A percentile compares a stretch with the other conserved stretches of the same genome.
phyloP scores from a whole-genome alignment of 2,797 vertebrate species.

The Takifugu ocellatus region DNA sequence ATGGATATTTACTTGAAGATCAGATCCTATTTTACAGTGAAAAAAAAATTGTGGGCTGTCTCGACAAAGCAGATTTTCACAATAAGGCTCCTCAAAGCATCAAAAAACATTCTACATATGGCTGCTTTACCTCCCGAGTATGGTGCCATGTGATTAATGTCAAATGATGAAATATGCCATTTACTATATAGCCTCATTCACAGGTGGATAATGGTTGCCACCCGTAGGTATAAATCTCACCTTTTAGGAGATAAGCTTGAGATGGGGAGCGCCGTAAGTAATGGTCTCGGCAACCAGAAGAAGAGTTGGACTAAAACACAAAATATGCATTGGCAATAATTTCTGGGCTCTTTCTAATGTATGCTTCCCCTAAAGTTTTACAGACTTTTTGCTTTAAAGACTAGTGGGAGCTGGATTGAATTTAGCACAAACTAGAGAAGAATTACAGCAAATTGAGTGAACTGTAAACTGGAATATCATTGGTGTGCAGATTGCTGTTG shows the following conservation, averaged over 20 bases:
- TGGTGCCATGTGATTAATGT: conserved; percentile 24
- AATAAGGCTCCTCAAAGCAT: conserved; percentile 7
- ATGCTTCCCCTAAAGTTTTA: conserved; percentile 13
- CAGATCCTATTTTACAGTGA: conserved; percentile 23
- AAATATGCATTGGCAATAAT: conserved; percentile 48
- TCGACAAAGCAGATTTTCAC: no score
- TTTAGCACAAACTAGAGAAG: conserved; percentile 8
- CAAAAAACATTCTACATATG: conserved; percentile 15
- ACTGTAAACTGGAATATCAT: conserved; percentile 26
- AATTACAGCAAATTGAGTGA: not conserved
- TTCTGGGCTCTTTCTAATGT: conserved; percentile 33
- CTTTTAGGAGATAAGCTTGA: conserved; percentile 57
- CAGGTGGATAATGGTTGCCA: conserved; percentile 32
- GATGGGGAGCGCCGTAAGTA: conserved; percentile 46
- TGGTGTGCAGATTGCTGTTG: conserved; percentile 1
- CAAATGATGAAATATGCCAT: conserved; percentile 41
- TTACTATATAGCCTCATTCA: conserved; percentile 38
- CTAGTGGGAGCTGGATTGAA: conserved; percentile 25
- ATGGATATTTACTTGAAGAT: conserved; percentile 25
- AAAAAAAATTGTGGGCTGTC: conserved; percentile 3
- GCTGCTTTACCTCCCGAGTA: conserved; percentile 19
- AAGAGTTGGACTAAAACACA: conserved; percentile 58
- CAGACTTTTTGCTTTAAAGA: not conserved
- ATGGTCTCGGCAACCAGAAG: conserved; percentile 48
- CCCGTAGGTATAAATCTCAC: conserved; percentile 56